Percentiles rank a stretch among this genome's conserved stretches.
phyloP scores from a whole-genome alignment of 2,113 vertebrate genomes.

The Malaclemys terrapin region DNA sequence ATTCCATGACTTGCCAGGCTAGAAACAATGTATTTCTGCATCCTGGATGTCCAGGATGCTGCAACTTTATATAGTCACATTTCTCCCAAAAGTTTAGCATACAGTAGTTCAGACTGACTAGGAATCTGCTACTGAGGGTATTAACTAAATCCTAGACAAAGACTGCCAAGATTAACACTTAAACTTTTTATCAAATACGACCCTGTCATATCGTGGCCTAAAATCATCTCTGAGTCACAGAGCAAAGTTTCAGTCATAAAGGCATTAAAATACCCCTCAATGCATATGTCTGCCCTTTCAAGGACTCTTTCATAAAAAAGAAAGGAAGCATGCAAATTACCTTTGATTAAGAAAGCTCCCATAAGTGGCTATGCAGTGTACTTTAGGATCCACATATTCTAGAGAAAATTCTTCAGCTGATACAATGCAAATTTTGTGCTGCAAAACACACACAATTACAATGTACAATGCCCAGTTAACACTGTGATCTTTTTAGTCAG shows the following conservation, averaged over 20 bases:
- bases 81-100: not conserved
- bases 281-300: not conserved
- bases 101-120: not conserved
- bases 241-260: conserved; percentile 1
- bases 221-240: not conserved
- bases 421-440: conserved; percentile 91
- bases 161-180: not conserved
- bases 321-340: conserved; percentile 62
- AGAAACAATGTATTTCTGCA: not conserved
- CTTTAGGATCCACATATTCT: conserved; percentile 86
- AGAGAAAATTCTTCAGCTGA: conserved; percentile 86
- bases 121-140: not conserved
- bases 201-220: not conserved
- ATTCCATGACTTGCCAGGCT: not conserved
- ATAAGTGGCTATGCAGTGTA: conserved; percentile 88
- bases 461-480: not conserved
- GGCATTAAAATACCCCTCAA: not conserved
- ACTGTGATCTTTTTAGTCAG: not conserved
- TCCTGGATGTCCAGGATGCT: not conserved
- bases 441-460: conserved; percentile 44
- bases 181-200: not conserved
- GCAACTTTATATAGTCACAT: accelerated
- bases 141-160: not conserved
- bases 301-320: not conserved
- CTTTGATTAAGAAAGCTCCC: conserved; percentile 69